A percentile compares a stretch with the other conserved stretches of the same genome.
Conservation (phyloP, 1,140 invertebrate species). For the Nixonia krombeini region DNA sequence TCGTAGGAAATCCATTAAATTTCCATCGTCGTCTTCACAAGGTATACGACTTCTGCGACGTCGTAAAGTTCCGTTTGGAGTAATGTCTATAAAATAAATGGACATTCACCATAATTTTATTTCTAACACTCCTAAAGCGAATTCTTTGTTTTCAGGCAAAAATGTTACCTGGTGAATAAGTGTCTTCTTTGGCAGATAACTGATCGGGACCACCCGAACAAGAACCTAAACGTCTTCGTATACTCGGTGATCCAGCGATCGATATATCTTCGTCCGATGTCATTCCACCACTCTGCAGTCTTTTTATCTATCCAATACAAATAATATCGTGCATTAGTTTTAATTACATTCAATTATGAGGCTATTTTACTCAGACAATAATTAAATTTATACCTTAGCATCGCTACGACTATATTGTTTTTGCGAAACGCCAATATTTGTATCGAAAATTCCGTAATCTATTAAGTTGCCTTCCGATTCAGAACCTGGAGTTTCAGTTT, state of each 20-base stretch:
- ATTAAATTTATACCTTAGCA: constrained; percentile 61
- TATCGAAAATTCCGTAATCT: constrained; percentile 82
- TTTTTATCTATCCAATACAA: constrained; percentile 63
- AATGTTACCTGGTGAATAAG: constrained; percentile 79
- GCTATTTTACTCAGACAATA: too few species aligned
- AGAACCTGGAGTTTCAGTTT: constrained; percentile 79
- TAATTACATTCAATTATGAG: too few species aligned
- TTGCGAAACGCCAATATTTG: constrained; percentile 76
- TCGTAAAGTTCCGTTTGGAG: constrained; percentile 88
- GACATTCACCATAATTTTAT: too few species aligned
- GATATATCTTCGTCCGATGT: constrained; percentile 78
- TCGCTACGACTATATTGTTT: constrained; percentile 67
- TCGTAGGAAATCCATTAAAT: constrained; percentile 88
- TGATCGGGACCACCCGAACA: constrained; percentile 73
- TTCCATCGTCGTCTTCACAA: constrained; percentile 87
- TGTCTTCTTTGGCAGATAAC: constrained; percentile 75
- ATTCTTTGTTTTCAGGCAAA: not conserved
- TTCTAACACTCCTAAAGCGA: too few species aligned
- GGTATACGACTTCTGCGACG: constrained; percentile 84
- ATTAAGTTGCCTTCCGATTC: constrained; percentile 82
- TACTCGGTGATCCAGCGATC: constrained; percentile 77
- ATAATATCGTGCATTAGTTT: too few species aligned
- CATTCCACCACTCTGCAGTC: constrained; percentile 70
- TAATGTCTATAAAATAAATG: constrained; percentile 85
- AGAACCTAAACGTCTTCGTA: constrained; percentile 79